Percentiles rank a stretch among this genome's conserved stretches.
Evolutionary conservation across 2,888 invertebrate species (phyloP).

Genomic region (Drosophila nigricruria): DNA sequence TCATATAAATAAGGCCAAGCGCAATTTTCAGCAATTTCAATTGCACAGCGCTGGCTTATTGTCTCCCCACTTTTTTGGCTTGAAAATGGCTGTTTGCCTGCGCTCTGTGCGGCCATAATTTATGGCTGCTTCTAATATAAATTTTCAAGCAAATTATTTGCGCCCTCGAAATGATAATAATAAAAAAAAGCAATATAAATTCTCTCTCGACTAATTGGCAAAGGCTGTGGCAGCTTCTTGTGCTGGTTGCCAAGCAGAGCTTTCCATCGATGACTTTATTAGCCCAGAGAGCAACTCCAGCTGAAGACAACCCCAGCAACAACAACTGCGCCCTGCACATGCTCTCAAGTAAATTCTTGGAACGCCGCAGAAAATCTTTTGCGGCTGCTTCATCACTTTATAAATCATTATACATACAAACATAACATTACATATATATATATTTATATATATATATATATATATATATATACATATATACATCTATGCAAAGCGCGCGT

Average conservation of each 20-base stretch:
- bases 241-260: slow-evolving; percentile 12
- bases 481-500: slow-evolving; percentile 16
- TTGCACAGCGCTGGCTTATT: slow-evolving; percentile 64
- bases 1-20: slow-evolving; percentile 23
- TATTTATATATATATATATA: not conserved
- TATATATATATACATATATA: not conserved
- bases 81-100: slow-evolving; percentile 7
- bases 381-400: slow-evolving; percentile 67
- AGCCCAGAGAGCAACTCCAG: slow-evolving; percentile 26
- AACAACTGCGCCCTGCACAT: slow-evolving; percentile 46
- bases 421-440: slow-evolving; percentile 7
- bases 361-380: slow-evolving; percentile 61
- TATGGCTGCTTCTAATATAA: slow-evolving; percentile 70
- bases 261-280: slow-evolving; percentile 66
- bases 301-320: not conserved
- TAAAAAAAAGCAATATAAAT: slow-evolving; percentile 79
- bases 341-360: slow-evolving; percentile 64
- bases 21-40: slow-evolving; percentile 50
- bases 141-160: slow-evolving; percentile 73
- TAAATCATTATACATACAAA: slow-evolving; percentile 61
- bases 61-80: slow-evolving; percentile 33
- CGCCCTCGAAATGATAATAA: slow-evolving; percentile 17
- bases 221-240: slow-evolving; percentile 12
- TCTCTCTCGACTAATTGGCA: slow-evolving; percentile 74
- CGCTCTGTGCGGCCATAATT: slow-evolving; percentile 56